Conservation (phyloP, 1,140 invertebrate species). For the Dendrolimus kikuchii region DNA sequence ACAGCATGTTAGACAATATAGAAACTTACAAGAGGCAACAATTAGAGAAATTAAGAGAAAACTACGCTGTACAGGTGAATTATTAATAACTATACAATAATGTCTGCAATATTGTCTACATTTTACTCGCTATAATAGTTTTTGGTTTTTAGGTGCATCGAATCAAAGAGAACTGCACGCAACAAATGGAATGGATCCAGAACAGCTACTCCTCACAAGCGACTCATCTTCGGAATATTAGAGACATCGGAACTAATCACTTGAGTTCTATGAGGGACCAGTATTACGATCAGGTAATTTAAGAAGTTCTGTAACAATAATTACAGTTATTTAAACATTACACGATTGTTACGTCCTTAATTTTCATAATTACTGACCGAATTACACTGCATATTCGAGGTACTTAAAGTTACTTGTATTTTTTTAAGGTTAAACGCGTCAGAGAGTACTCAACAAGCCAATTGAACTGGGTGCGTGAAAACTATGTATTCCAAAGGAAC, state of each 20-base stretch:
- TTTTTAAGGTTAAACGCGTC: conserved; percentile 82
- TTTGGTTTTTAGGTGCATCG: conserved; percentile 78
- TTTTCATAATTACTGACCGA: too few relatives aligned
- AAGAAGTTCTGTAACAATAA: not conserved
- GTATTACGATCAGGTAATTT: conserved; percentile 89
- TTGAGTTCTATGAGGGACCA: conserved; percentile 89
- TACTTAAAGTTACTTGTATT: not conserved
- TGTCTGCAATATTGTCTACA: not conserved
- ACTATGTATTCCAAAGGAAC: conserved; percentile 95
- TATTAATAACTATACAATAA: conserved; percentile 4
- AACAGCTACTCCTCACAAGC: conserved; percentile 92
- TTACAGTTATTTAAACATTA: too few relatives aligned
- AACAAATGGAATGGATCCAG: conserved; percentile 94
- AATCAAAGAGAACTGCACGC: conserved; percentile 93
- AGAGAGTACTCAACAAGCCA: conserved; percentile 91
- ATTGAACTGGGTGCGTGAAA: conserved; percentile 93
- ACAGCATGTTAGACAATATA: conserved; percentile 89
- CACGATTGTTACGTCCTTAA: too few relatives aligned
- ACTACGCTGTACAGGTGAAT: conserved; percentile 90
- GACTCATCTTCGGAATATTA: conserved; percentile 89
- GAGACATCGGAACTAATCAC: conserved; percentile 91
- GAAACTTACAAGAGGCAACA: conserved; percentile 93
- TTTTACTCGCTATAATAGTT: conserved; percentile 2
- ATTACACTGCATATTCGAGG: too few relatives aligned
- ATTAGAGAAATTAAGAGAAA: conserved; percentile 89